Evolutionary conservation across 2,113 vertebrate genomes (phyloP).

Genomic region (Erythrolamprus reginae): DNA sequence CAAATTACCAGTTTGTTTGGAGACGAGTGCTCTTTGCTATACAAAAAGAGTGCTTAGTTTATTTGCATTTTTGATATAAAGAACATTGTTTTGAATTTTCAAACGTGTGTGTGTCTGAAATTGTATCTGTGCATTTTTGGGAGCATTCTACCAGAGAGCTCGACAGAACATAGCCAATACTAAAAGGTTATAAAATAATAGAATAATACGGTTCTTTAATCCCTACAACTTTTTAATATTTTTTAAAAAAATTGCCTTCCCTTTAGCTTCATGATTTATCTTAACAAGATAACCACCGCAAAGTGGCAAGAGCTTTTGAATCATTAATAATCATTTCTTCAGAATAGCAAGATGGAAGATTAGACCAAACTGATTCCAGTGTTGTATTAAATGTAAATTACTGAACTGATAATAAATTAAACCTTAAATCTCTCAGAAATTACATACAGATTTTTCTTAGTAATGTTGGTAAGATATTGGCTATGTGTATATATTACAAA

Average conservation of each 20-base stretch:
- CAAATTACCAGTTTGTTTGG: no score
- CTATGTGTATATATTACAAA: constrained; percentile 14
- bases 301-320: constrained; percentile 21
- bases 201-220: not conserved
- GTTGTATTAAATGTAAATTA: constrained; percentile 38
- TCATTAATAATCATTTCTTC: constrained; percentile 39
- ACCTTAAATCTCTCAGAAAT: constrained; percentile 7
- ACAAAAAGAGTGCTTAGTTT: no score
- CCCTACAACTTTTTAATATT: not conserved
- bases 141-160: no score
- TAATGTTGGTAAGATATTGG: no score
- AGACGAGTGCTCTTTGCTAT: no score
- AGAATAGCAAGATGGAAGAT: constrained; percentile 37
- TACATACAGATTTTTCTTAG: constrained; percentile 44
- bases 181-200: not conserved
- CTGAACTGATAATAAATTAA: constrained; percentile 36
- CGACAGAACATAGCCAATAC: no score
- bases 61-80: no score
- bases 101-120: no score
- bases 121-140: no score
- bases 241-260: not conserved
- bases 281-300: not conserved
- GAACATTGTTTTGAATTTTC: no score
- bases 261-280: not conserved
- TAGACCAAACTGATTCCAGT: constrained; percentile 46